Base-by-base conservation (phyloP, 2,113 vertebrate species). In the Leucoraja erinaceus region DNA sequence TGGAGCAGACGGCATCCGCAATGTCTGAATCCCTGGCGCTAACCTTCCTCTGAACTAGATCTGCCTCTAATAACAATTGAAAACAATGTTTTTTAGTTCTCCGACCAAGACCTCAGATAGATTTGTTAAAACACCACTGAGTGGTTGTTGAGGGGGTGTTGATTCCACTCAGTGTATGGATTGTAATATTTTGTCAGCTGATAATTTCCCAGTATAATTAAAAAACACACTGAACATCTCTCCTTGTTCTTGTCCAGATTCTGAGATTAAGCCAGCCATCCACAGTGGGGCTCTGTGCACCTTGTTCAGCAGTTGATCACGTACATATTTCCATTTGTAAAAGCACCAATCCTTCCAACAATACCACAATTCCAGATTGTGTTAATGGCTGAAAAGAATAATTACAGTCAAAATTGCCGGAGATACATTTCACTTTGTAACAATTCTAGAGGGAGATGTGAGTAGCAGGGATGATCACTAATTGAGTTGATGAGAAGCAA, bases 391-490 rank as follows among this genome's bases (percentile, higher is more conserved):
- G 66, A 72, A 91, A 91, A 54, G 90, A 91, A 91, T 91, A 91
- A 91, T 91, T 91, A 91, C 90, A 91, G 16, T 91, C 68, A 91
- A 91, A 47, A 91, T 74, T 54, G 70, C 18, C 31, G 59, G 28
- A 72, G 90, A 54, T 91, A 91, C 90, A 74, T 91, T 91, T 91
- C 88, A 91, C 9, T 68, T 38, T 68, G 88, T 70, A 68, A 16
- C 31, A 38, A 25, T 6, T 70, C 88, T 22, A 38, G 88, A 47
- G 88, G 88, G 88, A 91, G 68, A 70, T 4, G 33, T 38, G 59
- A 33, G 88, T 91, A 91, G 33, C 88, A 91, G 88, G 33, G n/a
- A 7, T 70, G 88, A 72, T 91, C 88, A 70, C 31, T 91, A 91
- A 72, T 91, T 38, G 33, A 91, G 31, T 72, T 91, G 88, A 91